Conservation (phyloP, 2,797 vertebrate species). For the Sebastes hubbsi region DNA sequence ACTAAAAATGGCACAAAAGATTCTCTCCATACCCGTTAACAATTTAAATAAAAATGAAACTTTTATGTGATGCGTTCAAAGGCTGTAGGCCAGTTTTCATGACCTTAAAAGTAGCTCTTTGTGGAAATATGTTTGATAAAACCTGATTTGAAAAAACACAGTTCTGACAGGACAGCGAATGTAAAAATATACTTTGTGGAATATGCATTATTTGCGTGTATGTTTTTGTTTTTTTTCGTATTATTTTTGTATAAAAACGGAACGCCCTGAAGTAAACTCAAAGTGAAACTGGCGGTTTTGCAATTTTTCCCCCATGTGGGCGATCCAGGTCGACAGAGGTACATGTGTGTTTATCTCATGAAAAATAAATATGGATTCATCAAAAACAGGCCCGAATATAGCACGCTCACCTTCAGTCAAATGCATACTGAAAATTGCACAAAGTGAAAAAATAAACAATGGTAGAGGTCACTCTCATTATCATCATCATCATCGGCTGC, state of each 20-base stretch:
- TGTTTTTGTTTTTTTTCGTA: constrained; percentile 29
- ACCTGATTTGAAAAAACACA: constrained; percentile 3
- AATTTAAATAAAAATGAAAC: background rate
- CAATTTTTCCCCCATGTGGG: constrained; percentile 17
- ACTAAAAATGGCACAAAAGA: background rate
- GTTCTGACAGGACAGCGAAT: constrained; percentile 38
- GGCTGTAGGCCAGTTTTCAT: background rate
- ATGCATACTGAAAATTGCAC: constrained; percentile 7
- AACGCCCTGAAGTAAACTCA: constrained; percentile 42
- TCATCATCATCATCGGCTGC: background rate
- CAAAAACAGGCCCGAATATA: background rate
- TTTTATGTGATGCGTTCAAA: background rate
- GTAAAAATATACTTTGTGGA: constrained; percentile 71
- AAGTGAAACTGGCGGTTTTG: constrained; percentile 48
- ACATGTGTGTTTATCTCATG: constrained; percentile 24
- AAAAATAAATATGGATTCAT: constrained; percentile 31
- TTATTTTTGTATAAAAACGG: constrained; percentile 54
- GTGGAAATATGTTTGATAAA: constrained; percentile 13
- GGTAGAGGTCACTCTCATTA: background rate
- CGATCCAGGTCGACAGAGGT: constrained; percentile 30
- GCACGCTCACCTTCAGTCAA: constrained; percentile 14
- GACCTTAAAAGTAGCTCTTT: background rate
- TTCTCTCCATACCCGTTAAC: background rate
- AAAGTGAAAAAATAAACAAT: background rate
- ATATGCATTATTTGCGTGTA: constrained; percentile 32